A percentile compares a stretch with the other conserved stretches of the same genome.
Evolutionary conservation across 2,888 invertebrate species (phyloP).

Genomic region (Lysandra coridon): DNA sequence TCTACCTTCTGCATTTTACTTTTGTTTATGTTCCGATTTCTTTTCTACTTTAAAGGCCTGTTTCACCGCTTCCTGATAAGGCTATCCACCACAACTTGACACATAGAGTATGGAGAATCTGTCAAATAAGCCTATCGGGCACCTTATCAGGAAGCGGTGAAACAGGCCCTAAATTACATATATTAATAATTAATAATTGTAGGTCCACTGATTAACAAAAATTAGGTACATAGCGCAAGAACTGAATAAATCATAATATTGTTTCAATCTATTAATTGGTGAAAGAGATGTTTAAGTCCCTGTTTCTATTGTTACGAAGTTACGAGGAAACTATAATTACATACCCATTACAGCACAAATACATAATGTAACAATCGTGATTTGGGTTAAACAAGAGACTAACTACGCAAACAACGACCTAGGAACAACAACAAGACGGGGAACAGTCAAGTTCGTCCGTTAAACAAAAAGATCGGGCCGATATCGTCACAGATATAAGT

Average conservation of each 20-base stretch:
- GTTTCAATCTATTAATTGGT: background rate
- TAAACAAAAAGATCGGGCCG: background rate
- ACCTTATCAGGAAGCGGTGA: too few species aligned
- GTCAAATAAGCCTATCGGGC: too few species aligned
- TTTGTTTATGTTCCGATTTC: background rate
- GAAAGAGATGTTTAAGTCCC: background rate
- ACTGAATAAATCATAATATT: background rate
- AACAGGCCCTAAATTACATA: too few species aligned
- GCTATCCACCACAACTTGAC: too few species aligned
- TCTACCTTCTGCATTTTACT: background rate
- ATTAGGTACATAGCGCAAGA: background rate
- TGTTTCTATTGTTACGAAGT: background rate
- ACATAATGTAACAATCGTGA: background rate
- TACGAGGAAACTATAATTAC: background rate
- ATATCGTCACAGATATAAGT: slow-evolving; percentile 41
- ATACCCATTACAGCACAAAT: background rate
- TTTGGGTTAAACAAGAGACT: slow-evolving; percentile 7
- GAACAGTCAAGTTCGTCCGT: slow-evolving; percentile 15
- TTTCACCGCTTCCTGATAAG: too few species aligned
- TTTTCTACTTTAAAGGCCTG: too few species aligned
- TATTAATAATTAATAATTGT: too few species aligned
- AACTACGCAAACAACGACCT: background rate
- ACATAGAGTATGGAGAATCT: too few species aligned
- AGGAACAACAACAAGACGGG: background rate
- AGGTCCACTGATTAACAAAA: background rate